Conservation (phyloP, 2,797 vertebrate species). For the Neomorphus geoffroyi region DNA sequence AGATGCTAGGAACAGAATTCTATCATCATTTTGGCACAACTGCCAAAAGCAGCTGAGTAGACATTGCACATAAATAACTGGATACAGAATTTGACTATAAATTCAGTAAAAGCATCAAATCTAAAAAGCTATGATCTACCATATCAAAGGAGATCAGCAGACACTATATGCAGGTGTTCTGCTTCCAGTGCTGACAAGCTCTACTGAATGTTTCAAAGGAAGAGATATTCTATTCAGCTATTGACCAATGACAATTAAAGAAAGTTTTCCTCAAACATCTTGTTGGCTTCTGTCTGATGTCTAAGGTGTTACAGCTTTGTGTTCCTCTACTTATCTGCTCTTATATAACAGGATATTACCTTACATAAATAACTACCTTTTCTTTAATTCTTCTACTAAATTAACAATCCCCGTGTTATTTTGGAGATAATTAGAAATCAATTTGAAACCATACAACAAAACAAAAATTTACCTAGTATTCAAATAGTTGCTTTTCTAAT, state of each 20-base stretch:
- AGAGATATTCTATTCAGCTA: background rate
- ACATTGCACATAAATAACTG: background rate
- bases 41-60: background rate
- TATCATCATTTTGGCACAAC: background rate
- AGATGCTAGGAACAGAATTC: background rate
- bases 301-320: background rate
- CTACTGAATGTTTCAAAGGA: background rate
- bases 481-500: background rate
- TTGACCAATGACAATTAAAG: background rate
- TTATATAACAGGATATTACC: background rate
- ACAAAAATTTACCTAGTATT: background rate
- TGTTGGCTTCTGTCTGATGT: background rate
- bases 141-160: background rate
- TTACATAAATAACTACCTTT: background rate
- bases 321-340: background rate
- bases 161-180: background rate
- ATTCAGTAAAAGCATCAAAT: background rate
- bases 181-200: background rate
- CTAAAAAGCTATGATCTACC: background rate
- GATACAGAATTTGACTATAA: background rate
- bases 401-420: background rate
- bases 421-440: background rate
- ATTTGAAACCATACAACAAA: background rate
- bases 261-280: background rate
- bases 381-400: background rate